Conservation (phyloP, 2,113 vertebrate species). For the Gorsachius goisagi region DNA sequence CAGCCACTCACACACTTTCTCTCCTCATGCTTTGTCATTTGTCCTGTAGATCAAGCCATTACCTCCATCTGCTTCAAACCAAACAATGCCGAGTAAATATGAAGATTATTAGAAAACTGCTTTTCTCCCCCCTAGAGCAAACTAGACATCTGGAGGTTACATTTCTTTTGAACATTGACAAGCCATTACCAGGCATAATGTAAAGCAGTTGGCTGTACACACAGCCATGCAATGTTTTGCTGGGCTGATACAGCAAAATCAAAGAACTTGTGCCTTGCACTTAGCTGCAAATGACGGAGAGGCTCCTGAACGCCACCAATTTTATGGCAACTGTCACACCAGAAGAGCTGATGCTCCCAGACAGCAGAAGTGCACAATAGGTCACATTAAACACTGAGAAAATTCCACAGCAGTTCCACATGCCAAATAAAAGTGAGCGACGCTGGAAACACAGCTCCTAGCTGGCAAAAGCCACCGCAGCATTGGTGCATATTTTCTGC, state of each 20-base stretch:
- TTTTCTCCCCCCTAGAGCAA: neutral
- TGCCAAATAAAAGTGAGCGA: neutral
- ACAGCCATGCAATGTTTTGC: rapidly evolving
- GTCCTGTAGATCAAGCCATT: neutral
- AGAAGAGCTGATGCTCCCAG: neutral
- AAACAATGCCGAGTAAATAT: neutral
- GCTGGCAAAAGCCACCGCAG: neutral
- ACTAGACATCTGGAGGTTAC: neutral
- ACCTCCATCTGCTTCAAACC: neutral
- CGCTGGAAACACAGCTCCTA: neutral
- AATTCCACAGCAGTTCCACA: neutral
- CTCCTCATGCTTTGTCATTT: neutral
- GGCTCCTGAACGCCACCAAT: neutral
- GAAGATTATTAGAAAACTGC: neutral
- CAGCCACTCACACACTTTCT: neutral
- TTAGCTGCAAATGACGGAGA: neutral
- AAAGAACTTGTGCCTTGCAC: neutral
- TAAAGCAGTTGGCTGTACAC: neutral
- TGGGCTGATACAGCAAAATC: neutral
- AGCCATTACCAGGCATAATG: neutral
- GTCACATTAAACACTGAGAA: constrained; percentile 23
- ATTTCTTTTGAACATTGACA: neutral
- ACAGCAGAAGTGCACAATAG: constrained; percentile 31
- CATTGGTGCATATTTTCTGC: neutral
- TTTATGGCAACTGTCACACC: neutral